A percentile compares a stretch with the other conserved stretches of the same genome.
These are phyloP conservation scores for Coregonus clupeaformis DNA, from an alignment of 2,113 vertebrate species.

Conservation along the genomic window DNA sequence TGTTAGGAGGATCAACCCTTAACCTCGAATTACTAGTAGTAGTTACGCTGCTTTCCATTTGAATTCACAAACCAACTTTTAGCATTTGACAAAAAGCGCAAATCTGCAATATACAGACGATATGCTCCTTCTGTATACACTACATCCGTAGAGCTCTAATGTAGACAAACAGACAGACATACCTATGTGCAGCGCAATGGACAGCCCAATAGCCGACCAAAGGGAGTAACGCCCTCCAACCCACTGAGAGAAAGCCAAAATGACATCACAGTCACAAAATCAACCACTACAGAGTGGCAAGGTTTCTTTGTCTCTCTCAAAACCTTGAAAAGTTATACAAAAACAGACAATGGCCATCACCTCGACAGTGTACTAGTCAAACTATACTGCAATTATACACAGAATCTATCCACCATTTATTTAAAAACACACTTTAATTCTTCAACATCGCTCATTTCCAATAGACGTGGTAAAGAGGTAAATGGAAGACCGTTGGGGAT, in stretches of 20 bases:
- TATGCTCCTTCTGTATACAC: too few relatives aligned
- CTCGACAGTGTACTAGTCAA: not conserved
- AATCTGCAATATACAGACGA: not conserved
- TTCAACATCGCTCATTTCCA: too few relatives aligned
- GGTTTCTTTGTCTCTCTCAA: not conserved
- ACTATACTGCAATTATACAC: not conserved
- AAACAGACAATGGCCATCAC: not conserved
- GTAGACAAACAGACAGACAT: constrained; percentile 25
- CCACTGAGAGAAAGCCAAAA: constrained; percentile 79
- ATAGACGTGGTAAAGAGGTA: too few relatives aligned
- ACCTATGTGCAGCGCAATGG: constrained; percentile 97
- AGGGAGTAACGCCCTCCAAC: constrained; percentile 96
- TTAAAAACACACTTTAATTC: too few relatives aligned
- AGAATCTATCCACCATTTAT: not conserved
- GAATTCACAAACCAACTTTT: not conserved
- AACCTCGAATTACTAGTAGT: not conserved
- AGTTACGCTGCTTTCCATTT: not conserved
- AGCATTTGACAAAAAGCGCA: not conserved
- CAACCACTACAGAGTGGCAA: constrained; percentile 30
- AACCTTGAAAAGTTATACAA: not conserved
- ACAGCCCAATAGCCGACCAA: constrained; percentile 97
- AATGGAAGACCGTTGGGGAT: too few relatives aligned
- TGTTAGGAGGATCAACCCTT: not conserved
- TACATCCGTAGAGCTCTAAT: too few relatives aligned
- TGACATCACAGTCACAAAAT: constrained; percentile 37